Base-by-base conservation (phyloP, 1,140 invertebrate genomes). In the Drosophila simulans region DNA sequence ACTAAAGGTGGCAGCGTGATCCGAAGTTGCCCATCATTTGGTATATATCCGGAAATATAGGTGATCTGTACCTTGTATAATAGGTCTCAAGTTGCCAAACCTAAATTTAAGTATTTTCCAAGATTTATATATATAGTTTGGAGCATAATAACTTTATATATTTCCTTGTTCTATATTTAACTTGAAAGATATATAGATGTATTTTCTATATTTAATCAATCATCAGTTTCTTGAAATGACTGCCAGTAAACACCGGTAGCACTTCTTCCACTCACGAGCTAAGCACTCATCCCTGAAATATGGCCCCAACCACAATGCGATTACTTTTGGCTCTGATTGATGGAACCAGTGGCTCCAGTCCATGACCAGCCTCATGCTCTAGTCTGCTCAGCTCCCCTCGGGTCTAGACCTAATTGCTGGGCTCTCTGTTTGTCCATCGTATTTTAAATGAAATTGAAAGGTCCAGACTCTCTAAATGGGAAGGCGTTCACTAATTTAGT, bases 361-460 rank as follows among this genome's bases (percentile, higher is more conserved):
- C 25, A 22, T 31, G 25, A 11, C 15, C 7, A 8, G 20, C 57
- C 48, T 35, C 10, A 12, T 8, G 59, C 43, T 49, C 56, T 43
- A 54, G 52, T 40, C 54, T 56, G 12, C 25, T n/a, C 11, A n/a
- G 37, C 48, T 46, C 25, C 12, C 17, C 40, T 31, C 39, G 34
- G 49, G 51, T 62, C 53, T 43, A 73, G 56, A 55, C 72, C 54
- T 76, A 88, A 79, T 88, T 86, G 79, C 66, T 76, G 46, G 49
- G 62, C 58, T 70, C 45, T 72, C 45, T 88, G 64, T 76, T 81
- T 83, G 58, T 73, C 56, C 75, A 71, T 78, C 52, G 59, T 74
- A 70, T 59, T 63, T 75, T 62, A 86, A 88, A 86, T 62, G 75
- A 86, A 86, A 86, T 88, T 88, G 82, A 86, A 88, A 86, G 82